A percentile compares a stretch with the other conserved stretches of the same genome.
Conservation (phyloP, 1,140 invertebrate genomes). For the Lepidurus packardi region DNA sequence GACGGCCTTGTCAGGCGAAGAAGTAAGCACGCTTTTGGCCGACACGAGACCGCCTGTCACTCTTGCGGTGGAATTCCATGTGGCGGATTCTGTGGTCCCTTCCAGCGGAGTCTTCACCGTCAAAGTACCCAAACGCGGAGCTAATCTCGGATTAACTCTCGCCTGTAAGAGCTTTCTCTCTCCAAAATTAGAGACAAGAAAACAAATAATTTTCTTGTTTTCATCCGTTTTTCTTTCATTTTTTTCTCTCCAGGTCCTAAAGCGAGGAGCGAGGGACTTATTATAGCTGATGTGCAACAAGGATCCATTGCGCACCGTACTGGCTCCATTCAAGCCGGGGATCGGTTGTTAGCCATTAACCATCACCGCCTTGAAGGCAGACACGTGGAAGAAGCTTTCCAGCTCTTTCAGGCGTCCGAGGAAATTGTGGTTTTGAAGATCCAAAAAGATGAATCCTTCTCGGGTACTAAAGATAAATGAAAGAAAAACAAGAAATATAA, state of each 20-base stretch:
- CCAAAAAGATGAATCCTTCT: conserved; percentile 53
- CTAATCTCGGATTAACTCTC: conserved; percentile 78
- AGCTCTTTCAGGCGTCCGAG: conserved; percentile 59
- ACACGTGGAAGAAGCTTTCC: conserved; percentile 63
- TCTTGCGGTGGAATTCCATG: conserved; percentile 79
- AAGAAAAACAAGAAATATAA: neutral
- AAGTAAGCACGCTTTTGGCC: conserved; percentile 48
- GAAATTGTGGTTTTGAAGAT: conserved; percentile 70
- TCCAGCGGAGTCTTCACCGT: conserved; percentile 84
- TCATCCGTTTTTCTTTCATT: neutral
- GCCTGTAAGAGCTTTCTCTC: conserved; percentile 53
- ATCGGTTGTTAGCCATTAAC: conserved; percentile 81
- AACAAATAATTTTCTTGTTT: neutral
- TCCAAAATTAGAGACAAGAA: neutral
- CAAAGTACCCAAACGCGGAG: conserved; percentile 69
- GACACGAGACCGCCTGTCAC: conserved; percentile 47
- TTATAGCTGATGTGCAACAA: conserved; percentile 76
- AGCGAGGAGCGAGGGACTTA: conserved; percentile 56
- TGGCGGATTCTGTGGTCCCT: conserved; percentile 84
- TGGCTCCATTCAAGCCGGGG: conserved; percentile 77
- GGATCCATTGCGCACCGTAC: conserved; percentile 86
- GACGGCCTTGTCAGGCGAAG: conserved; percentile 47
- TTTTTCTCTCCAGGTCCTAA: conserved; percentile 34
- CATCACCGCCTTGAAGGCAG: conserved; percentile 69
- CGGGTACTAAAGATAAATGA: conserved; percentile 40